Evolutionary conservation across 1,140 invertebrate species (phyloP).

Genomic region (Asbolus verrucosus): DNA sequence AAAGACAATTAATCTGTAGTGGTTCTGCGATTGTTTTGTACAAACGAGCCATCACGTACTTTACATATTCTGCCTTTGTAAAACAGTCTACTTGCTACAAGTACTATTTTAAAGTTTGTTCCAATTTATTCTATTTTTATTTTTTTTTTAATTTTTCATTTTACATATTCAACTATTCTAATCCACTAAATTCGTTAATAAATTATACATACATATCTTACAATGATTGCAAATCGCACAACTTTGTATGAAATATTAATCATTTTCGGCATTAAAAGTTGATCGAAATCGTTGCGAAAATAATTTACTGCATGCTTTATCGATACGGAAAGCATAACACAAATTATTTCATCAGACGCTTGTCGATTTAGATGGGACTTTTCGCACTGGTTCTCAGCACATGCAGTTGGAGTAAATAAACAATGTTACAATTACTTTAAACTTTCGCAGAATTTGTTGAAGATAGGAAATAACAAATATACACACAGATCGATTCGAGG

Average conservation of each 20-base stretch:
- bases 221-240: conserved; percentile 63
- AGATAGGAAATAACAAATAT: too few relatives aligned
- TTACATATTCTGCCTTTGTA: conserved; percentile 57
- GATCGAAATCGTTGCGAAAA: conserved; percentile 18
- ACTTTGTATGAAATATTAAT: conserved; percentile 50
- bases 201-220: conserved; percentile 62
- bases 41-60: conserved; percentile 51
- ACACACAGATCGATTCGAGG: too few relatives aligned
- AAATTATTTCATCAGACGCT: conserved; percentile 23
- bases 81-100: conserved; percentile 54
- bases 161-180: conserved; percentile 56
- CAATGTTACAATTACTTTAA: too few relatives aligned
- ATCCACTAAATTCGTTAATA: conserved; percentile 54
- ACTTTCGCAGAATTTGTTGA: too few relatives aligned
- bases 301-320: conserved; percentile 22
- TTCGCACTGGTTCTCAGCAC: not conserved
- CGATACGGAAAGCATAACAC: conserved; percentile 6
- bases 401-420: too few relatives aligned
- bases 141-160: conserved; percentile 49
- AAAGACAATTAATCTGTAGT: conserved; percentile 22
- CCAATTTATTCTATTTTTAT: conserved; percentile 49
- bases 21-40: conserved; percentile 9
- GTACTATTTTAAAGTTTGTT: conserved; percentile 50
- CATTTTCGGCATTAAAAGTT: conserved; percentile 34
- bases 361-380: conserved; percentile 6